Evolutionary conservation across 2,888 invertebrate genomes (phyloP), one percentile per base, ranked within the genome.

Genomic region (Stramonita haemastoma): DNA sequence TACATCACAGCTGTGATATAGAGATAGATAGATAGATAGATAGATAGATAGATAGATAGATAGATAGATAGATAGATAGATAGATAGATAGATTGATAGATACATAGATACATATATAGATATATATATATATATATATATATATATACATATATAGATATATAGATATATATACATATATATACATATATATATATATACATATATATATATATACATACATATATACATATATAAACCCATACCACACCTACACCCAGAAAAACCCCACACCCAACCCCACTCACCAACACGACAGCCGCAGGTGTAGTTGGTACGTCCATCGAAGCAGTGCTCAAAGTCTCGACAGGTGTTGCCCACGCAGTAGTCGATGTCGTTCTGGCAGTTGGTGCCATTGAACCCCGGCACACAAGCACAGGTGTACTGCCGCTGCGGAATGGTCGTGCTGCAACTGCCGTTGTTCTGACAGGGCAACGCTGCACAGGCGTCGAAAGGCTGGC

Each of bases 291-390:
- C 57, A n/a, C 90, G 93, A 92, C 96, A 96, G 29, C 90, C 93
- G 92, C 96, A 96, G 57, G 92, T 92, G 92, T 93, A 95, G 88
- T 57, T 90, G 88, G 93, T 92, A 26, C 94, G 90, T 8, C 88
- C 90, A 92, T 95, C 95, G 88, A 90, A 91, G 89, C 95, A 95
- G n/a, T 89, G 77, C 85, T 92, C 87, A 29, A 84, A 89, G 11
- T 32, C 15, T 19, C 32, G 6, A 95, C 98, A 98, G 94, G 97
- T 97, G 95, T 97, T 96, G 0, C 97, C 97, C 91, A 96, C 96
- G 96, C 99, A 99, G 96, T 99, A 98, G 96, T 99, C 97, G 86
- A 98, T 97, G 95, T 99, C 94, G 11, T 81, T 90, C 46, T 95
- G 93, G 95, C 99, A 99, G 96, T 98, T 97, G 93, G 97, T 97